Evolutionary conservation across 2,888 invertebrate genomes (phyloP).

Genomic region (Augiades crinisus): DNA sequence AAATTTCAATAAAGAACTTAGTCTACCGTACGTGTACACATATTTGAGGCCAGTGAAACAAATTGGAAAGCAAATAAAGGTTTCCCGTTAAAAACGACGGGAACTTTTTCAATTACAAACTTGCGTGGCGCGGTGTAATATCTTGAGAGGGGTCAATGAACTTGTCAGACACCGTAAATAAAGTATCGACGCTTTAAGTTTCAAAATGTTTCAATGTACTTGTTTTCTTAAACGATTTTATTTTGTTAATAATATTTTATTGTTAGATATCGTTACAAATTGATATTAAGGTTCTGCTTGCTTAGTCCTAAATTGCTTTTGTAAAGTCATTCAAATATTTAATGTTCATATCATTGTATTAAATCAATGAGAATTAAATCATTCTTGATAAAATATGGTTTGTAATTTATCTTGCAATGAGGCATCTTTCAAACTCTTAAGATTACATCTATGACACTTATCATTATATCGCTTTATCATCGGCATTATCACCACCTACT

Average conservation of each 20-base stretch:
- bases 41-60: slow-evolving; percentile 48
- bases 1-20: slow-evolving; percentile 47
- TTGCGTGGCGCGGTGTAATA: slow-evolving; percentile 62
- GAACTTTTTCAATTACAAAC: slow-evolving; percentile 80
- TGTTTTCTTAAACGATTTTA: neutral
- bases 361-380: too few relatives aligned
- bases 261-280: too few relatives aligned
- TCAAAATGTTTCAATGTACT: neutral
- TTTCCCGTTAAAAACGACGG: slow-evolving; percentile 55
- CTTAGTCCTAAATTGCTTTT: too few relatives aligned
- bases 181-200: slow-evolving; percentile 12
- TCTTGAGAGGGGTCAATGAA: slow-evolving; percentile 44
- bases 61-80: slow-evolving; percentile 59
- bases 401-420: neutral
- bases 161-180: slow-evolving; percentile 31
- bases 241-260: too few relatives aligned
- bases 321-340: too few relatives aligned
- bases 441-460: slow-evolving; percentile 9
- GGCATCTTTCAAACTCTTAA: neutral
- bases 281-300: too few relatives aligned
- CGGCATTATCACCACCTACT: slow-evolving; percentile 38
- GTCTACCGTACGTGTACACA: slow-evolving; percentile 41
- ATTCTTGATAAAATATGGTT: neutral
- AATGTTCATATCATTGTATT: too few relatives aligned
- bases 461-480: slow-evolving; percentile 8